phyloP scores from a whole-genome alignment of 2,113 vertebrate genomes.

The Amazona vittata region DNA sequence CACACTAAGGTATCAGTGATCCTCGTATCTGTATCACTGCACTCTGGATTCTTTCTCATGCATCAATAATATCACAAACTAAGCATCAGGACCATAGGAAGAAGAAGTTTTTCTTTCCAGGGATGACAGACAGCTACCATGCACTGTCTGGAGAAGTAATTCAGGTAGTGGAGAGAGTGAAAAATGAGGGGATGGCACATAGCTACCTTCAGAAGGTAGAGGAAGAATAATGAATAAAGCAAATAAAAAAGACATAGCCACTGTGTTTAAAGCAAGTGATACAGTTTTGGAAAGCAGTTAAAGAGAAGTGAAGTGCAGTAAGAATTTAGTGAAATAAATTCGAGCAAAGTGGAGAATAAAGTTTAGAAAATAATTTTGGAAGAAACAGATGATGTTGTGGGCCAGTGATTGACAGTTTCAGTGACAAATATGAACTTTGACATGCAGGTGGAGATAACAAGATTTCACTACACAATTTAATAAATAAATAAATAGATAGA shows the following conservation, averaged over 20 bases:
- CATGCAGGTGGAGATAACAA: background rate
- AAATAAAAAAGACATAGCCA: background rate
- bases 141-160: background rate
- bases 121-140: background rate
- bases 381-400: background rate
- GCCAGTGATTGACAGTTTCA: background rate
- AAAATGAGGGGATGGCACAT: background rate
- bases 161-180: background rate
- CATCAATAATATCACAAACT: background rate
- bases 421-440: background rate
- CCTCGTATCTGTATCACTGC: background rate
- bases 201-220: background rate
- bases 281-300: background rate
- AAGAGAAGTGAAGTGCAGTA: background rate
- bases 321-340: background rate
- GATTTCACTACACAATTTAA: background rate
- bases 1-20: background rate
- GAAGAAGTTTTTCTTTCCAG: background rate
- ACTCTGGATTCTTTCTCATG: background rate
- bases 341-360: background rate
- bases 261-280: background rate
- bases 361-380: background rate
- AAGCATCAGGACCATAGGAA: background rate
- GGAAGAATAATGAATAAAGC: background rate
- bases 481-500: background rate